Evolutionary conservation across 2,888 invertebrate species (phyloP).

Genomic region (Sepiola atlantica): DNA sequence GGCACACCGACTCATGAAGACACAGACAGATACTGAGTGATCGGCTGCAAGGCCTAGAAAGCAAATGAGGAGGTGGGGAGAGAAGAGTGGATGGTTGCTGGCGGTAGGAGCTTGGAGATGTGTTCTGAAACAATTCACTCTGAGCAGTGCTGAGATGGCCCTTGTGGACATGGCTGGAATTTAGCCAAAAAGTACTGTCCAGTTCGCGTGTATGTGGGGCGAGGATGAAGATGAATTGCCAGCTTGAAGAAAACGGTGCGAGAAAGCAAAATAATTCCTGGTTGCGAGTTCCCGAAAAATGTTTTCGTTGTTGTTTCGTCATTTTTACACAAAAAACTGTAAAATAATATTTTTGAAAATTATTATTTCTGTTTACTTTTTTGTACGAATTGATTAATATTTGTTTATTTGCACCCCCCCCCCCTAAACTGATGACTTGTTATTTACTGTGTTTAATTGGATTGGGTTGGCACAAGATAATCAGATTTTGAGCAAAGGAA

Average conservation of each 20-base stretch:
- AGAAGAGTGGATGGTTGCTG: neutral
- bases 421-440: neutral
- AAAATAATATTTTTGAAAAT: neutral
- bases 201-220: neutral
- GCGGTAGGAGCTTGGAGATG: neutral
- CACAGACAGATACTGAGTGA: neutral
- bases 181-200: neutral
- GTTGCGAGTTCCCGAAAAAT: neutral
- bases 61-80: neutral
- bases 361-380: no score
- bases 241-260: neutral
- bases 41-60: neutral
- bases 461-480: neutral
- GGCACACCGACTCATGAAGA: neutral
- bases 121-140: constrained; percentile 13
- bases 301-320: neutral
- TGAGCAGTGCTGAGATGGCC: constrained; percentile 9
- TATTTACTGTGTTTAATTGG: neutral
- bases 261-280: neutral
- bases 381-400: neutral
- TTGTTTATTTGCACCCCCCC: neutral
- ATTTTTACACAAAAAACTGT: neutral
- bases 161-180: neutral
- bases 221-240: neutral
- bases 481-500: neutral